phyloP scores from a whole-genome alignment of 92 coral and sea anemone genomes.

The Paragorgia papillata region DNA sequence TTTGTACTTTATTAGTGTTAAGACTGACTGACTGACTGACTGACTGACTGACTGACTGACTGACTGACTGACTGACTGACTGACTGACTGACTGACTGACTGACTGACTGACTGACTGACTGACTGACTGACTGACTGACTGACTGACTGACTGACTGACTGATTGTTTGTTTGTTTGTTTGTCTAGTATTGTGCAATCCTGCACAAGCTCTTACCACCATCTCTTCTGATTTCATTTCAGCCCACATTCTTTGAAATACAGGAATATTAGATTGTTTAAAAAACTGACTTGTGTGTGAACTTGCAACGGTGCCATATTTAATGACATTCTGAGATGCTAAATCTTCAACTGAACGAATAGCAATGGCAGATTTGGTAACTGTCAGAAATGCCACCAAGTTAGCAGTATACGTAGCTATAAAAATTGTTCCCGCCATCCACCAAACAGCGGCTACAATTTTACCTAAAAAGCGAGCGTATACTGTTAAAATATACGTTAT shows the following conservation, averaged over 20 bases:
- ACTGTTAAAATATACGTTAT: no score
- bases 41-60: no score
- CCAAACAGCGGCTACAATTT: constrained; percentile 83
- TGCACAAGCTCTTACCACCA: no score
- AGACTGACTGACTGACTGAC: no score
- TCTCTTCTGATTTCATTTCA: constrained; percentile 78
- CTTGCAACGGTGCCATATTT: constrained; percentile 80
- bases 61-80: no score
- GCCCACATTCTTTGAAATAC: constrained; percentile 85
- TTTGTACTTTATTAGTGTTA: no score
- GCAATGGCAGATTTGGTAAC: constrained; percentile 68
- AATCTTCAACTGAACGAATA: constrained; percentile 69
- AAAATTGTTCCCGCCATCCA: constrained; percentile 82
- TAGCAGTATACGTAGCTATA: constrained; percentile 87
- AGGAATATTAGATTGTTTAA: constrained; percentile 71
- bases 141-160: no score
- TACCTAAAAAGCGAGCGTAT: constrained; percentile 48
- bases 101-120: no score
- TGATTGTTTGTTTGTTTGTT: background rate
- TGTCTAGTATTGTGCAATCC: no score
- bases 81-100: no score
- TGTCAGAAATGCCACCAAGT: constrained; percentile 81
- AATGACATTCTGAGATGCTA: constrained; percentile 70
- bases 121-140: no score
- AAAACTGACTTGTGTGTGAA: constrained; percentile 79